phyloP scores from a whole-genome alignment of 2,888 invertebrate genomes.

The Leucophenga maculata region DNA sequence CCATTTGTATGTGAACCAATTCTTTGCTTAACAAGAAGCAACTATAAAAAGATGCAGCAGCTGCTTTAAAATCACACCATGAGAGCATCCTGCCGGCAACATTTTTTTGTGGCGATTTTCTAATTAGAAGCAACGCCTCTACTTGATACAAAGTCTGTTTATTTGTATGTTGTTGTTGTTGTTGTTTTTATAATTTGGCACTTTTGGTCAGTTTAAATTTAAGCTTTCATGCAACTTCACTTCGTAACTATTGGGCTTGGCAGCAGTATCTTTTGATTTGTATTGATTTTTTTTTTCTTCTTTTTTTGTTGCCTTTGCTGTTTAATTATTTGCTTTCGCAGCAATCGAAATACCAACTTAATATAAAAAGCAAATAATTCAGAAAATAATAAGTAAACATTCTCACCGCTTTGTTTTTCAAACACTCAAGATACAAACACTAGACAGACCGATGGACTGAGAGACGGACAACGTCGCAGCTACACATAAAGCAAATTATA shows the following conservation, averaged over 20 bases:
- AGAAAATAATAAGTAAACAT: conserved; percentile 11
- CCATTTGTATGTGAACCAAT: no score
- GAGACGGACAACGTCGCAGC: background rate
- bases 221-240: background rate
- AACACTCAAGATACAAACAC: background rate
- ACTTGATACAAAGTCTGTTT: background rate
- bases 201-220: conserved; percentile 1
- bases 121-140: conserved; percentile 16
- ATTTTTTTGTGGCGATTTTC: conserved; percentile 7
- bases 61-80: background rate
- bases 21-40: background rate
- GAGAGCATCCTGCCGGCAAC: background rate
- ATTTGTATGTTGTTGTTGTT: background rate
- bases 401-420: conserved; percentile 8
- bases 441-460: background rate
- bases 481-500: conserved; percentile 53
- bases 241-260: conserved; percentile 47
- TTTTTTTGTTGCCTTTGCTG: conserved; percentile 24
- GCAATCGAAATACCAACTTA: conserved; percentile 13
- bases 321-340: conserved; percentile 4
- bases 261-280: conserved; percentile 54
- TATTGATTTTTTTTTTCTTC: background rate
- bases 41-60: no score
- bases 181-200: conserved; percentile 6
- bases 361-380: conserved; percentile 19